Conservation (phyloP, 2,113 vertebrate genomes). For the Coptodon rendalli region DNA sequence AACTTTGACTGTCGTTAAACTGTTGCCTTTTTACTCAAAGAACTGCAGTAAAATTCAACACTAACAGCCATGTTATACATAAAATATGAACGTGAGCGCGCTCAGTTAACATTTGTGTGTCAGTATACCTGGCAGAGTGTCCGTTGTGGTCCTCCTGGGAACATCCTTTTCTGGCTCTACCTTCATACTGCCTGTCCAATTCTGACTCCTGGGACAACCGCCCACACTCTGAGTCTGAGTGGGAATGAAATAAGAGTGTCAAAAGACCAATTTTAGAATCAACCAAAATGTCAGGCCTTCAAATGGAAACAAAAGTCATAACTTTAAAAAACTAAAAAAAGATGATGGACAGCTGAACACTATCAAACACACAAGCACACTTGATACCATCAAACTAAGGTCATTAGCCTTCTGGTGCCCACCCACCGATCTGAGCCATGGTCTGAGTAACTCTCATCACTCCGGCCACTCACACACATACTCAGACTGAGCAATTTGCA, state of each 20-base stretch:
- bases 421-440: not conserved
- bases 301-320: not conserved
- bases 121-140: slow-evolving; percentile 33
- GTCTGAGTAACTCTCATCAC: not conserved
- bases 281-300: not conserved
- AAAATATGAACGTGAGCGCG: not conserved
- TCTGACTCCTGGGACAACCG: slow-evolving; percentile 38
- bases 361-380: not conserved
- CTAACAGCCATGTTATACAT: not conserved
- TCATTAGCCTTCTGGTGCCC: not conserved
- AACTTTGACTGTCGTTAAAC: not conserved
- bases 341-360: not conserved
- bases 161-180: not conserved
- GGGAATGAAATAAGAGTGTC: not conserved
- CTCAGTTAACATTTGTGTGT: not conserved
- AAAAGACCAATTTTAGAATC: not conserved
- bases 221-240: slow-evolving; percentile 48
- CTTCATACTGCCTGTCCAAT: slow-evolving; percentile 23
- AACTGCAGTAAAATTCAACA: not conserved
- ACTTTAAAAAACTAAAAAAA: not conserved
- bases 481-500: not conserved
- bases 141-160: slow-evolving; percentile 36
- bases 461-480: not conserved
- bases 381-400: not conserved
- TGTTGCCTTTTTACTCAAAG: not conserved